Conservation (phyloP, 2,113 vertebrate genomes). For the Silurus meridionalis region DNA sequence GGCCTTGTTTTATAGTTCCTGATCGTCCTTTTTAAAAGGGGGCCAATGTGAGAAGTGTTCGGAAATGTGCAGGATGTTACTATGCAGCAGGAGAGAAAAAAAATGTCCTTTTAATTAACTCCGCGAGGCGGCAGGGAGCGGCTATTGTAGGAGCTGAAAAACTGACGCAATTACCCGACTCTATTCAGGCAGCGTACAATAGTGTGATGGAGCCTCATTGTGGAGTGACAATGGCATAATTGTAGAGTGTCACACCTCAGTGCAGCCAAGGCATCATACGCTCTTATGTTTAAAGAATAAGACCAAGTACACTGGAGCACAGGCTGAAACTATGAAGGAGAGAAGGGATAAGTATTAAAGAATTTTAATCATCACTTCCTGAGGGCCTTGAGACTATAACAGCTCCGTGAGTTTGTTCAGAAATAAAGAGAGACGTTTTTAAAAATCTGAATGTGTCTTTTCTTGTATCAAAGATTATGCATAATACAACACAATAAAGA, state of each 20-base stretch:
- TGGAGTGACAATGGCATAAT: conserved; percentile 68
- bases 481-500: background rate
- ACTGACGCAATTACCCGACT: conserved; percentile 68
- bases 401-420: background rate
- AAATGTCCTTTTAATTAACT: conserved; percentile 71
- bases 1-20: background rate
- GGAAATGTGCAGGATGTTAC: conserved; percentile 9
- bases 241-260: conserved; percentile 63
- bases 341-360: conserved; percentile 21
- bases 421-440: background rate
- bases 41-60: background rate
- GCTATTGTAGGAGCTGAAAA: conserved; percentile 68
- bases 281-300: conserved; percentile 34
- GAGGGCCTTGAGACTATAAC: conserved; percentile 15
- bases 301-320: conserved; percentile 24
- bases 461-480: background rate
- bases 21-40: background rate
- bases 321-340: background rate
- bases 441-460: background rate
- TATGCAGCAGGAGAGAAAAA: conserved; percentile 32
- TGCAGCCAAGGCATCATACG: conserved; percentile 55
- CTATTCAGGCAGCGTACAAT: conserved; percentile 72
- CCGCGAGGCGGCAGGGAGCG: conserved; percentile 61
- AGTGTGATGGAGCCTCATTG: conserved; percentile 68
- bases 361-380: conserved; percentile 35